Evolutionary conservation across 2,888 invertebrate species (phyloP), one percentile per base, ranked within the genome.

Genomic region (Dilophus febrilis): DNA sequence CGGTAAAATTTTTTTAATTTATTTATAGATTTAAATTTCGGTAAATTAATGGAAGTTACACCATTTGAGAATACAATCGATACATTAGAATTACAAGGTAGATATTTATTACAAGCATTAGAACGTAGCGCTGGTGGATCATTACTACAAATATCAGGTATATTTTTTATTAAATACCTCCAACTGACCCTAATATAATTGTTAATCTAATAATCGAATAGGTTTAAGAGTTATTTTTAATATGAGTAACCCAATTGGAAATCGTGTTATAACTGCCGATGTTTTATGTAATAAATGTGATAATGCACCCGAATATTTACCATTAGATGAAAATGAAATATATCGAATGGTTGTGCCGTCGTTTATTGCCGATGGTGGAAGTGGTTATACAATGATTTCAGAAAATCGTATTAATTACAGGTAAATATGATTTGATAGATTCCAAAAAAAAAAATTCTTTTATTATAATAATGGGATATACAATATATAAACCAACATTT

Each of bases 61-160:
- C 88, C 88, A 1, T 88, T 87, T 53, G 74, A 74, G 52, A 86
- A 86, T 58, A 71, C 69, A 35, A 64, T 85, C 43, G 76, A 82
- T 50, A 65, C 77, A 12, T 72, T 78, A 41, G 77, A 78, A 49
- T 55, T 88, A 40, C 64, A 67, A 38, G 88, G 88, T 0, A 58
- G 65, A 43, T 61, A 74, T 47, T 54, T 88, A 4, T 52, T 68
- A 40, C 69, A 72, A 43, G 72, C 77, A 11, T 64, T 77, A 2
- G 77, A 78, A 55, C 67, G 64, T 51, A 65, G 70, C 1, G 66
- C 70, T 1, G 61, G 62, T 16, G 55, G 55, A 11, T 53, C 51
- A 16, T 59, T 73, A 59, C 48, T 76, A 41, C 77, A 77, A 57
- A 61, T 74, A 12, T 70, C 72, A 13, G 77, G 77, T 37, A 31